Percentiles rank a stretch among this genome's conserved stretches.
Evolutionary conservation across 2,113 vertebrate genomes (phyloP).

Genomic region (Helogale parvula): DNA sequence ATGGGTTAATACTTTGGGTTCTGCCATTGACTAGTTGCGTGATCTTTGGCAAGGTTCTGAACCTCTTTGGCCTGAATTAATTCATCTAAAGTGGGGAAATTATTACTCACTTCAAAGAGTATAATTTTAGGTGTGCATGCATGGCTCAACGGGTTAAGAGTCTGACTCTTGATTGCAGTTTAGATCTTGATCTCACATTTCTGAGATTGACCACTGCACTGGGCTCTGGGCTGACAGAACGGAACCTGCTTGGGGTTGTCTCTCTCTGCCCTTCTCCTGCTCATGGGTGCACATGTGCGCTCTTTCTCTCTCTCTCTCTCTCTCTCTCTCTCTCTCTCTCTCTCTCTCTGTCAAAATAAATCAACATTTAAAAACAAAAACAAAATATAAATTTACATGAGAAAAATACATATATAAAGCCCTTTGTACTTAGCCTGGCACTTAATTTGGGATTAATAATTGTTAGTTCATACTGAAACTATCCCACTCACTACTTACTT

Average conservation of each 20-base stretch:
- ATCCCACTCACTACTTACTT: background rate
- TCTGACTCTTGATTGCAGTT: too few relatives aligned
- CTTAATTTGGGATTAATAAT: background rate
- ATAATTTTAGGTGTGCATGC: background rate
- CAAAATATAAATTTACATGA: background rate
- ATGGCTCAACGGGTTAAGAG: too few relatives aligned
- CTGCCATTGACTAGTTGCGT: background rate
- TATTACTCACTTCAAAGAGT: background rate
- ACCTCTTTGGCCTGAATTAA: background rate
- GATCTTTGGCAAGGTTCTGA: background rate
- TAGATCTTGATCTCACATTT: too few relatives aligned
- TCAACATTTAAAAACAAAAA: too few relatives aligned
- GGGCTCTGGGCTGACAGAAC: too few relatives aligned
- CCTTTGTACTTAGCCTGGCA: background rate
- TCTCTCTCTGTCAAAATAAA: too few relatives aligned
- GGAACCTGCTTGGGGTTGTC: too few relatives aligned
- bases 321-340: too few relatives aligned
- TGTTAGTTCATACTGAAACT: background rate
- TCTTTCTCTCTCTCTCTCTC: too few relatives aligned
- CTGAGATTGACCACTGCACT: too few relatives aligned
- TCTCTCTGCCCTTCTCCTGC: too few relatives aligned
- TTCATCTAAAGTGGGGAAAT: background rate
- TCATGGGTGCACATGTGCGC: rapidly evolving
- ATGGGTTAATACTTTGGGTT: background rate
- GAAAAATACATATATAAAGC: background rate